phyloP scores from a whole-genome alignment of 2,113 vertebrate genomes.

The Nettapus auritus region DNA sequence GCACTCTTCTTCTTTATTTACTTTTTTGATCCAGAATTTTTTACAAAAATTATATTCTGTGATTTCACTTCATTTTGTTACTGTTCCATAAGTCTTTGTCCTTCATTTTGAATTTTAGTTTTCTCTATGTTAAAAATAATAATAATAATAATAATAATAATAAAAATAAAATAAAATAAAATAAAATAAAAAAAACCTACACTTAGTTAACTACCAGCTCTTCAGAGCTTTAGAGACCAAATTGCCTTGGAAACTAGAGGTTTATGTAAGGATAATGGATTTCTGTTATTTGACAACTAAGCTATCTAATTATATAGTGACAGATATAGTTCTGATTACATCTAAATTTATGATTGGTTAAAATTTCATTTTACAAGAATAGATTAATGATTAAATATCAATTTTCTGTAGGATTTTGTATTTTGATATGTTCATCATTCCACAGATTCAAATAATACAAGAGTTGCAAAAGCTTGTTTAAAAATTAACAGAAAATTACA shows the following conservation, averaged over 20 bases:
- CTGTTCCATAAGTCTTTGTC: background rate
- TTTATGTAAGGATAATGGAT: slow-evolving; percentile 51
- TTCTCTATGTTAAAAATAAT: background rate
- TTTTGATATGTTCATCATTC: slow-evolving; percentile 5
- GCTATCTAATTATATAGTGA: slow-evolving; percentile 37
- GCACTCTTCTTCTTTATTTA: accelerated
- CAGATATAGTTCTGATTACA: slow-evolving; percentile 26
- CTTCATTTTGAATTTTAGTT: background rate
- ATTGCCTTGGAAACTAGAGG: slow-evolving; percentile 60
- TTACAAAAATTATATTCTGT: background rate
- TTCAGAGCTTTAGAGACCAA: slow-evolving; percentile 28
- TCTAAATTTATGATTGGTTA: slow-evolving; percentile 46
- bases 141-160: background rate
- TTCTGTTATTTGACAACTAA: slow-evolving; percentile 61
- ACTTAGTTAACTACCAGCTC: slow-evolving; percentile 10
- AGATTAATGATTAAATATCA: slow-evolving; percentile 27
- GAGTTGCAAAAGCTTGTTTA: background rate
- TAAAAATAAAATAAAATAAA: no score
- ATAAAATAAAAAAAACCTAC: no score
- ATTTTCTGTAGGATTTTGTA: background rate
- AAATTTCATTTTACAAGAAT: slow-evolving; percentile 29
- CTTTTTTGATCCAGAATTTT: background rate
- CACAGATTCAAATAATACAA: background rate
- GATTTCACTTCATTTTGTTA: background rate
- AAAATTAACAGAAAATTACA: slow-evolving; percentile 45